Conservation (phyloP, 2,888 invertebrate species). For the Podotricha telesiphe region DNA sequence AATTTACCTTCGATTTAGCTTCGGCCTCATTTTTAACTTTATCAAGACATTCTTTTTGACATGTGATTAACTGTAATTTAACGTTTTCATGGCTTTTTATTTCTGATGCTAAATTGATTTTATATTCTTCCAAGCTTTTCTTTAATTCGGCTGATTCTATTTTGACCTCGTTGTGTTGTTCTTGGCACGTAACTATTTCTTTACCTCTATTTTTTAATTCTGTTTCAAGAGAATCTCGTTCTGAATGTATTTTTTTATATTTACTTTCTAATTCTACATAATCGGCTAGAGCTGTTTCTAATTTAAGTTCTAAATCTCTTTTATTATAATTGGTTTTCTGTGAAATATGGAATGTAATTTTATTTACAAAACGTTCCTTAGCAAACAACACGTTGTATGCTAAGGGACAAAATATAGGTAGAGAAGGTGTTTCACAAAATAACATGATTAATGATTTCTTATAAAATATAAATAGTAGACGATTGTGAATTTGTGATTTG, state of each 20-base stretch:
- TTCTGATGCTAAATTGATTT: conserved; percentile 64
- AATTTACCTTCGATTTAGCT: conserved; percentile 71
- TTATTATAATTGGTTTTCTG: conserved; percentile 75
- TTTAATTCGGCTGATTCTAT: conserved; percentile 56
- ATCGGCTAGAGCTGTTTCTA: conserved; percentile 78
- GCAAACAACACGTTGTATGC: too few species aligned
- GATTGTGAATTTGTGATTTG: too few species aligned
- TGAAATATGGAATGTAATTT: conserved; percentile 32
- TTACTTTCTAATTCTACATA: conserved; percentile 78
- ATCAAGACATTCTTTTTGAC: conserved; percentile 64
- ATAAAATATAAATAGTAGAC: too few species aligned
- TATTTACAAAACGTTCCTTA: too few species aligned
- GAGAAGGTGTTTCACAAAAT: too few species aligned
- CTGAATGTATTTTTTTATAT: conserved; percentile 60
- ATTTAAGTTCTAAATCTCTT: conserved; percentile 82
- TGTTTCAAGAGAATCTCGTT: conserved; percentile 54
- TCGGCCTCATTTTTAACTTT: conserved; percentile 69
- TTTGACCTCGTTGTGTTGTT: conserved; percentile 64
- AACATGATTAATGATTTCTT: too few species aligned
- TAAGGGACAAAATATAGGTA: too few species aligned
- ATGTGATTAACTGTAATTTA: conserved; percentile 57
- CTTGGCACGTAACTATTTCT: conserved; percentile 74
- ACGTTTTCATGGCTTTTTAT: conserved; percentile 66
- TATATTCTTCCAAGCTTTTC: conserved; percentile 62
- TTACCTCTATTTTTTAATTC: conserved; percentile 68